Percentiles rank a stretch among this genome's conserved stretches.
These are phyloP conservation scores for Glaucopsyche alexis DNA, from an alignment of 2,888 invertebrate genomes.

Conservation along the genomic window DNA sequence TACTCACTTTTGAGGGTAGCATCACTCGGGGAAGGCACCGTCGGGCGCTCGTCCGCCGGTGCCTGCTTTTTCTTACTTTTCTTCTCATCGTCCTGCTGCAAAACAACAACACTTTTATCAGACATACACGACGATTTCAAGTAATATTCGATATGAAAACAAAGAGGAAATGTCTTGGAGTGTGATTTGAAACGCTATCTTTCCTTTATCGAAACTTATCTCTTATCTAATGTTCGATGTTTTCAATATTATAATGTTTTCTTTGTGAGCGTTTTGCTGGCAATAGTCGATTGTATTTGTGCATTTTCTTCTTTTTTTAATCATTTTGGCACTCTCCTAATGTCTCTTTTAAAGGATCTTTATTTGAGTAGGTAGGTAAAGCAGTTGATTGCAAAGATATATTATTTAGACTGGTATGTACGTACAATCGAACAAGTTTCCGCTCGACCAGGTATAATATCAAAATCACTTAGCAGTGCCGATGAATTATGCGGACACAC, in stretches of 20 bases:
- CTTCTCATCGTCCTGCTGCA: slow-evolving; percentile 74
- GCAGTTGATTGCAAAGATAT: too few species aligned
- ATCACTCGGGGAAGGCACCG: slow-evolving; percentile 74
- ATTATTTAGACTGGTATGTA: too few species aligned
- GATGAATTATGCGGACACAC: too few species aligned
- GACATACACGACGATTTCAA: slow-evolving; percentile 54
- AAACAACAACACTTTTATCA: slow-evolving; percentile 53
- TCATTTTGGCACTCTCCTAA: too few species aligned
- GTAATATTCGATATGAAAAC: slow-evolving; percentile 43
- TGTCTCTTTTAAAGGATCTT: too few species aligned
- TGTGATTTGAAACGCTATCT: slow-evolving; percentile 31
- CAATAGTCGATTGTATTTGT: neutral
- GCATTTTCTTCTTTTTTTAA: too few species aligned
- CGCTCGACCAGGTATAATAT: too few species aligned
- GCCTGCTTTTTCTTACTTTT: slow-evolving; percentile 71
- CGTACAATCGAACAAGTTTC: too few species aligned
- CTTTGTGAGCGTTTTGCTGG: neutral
- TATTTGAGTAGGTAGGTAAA: too few species aligned
- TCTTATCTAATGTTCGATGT: slow-evolving; percentile 70
- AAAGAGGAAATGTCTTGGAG: slow-evolving; percentile 45
- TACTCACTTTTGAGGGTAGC: slow-evolving; percentile 76
- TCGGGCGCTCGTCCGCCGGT: slow-evolving; percentile 70
- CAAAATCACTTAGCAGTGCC: too few species aligned
- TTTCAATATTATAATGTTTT: slow-evolving; percentile 33
- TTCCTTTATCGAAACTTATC: slow-evolving; percentile 56